Conservation (phyloP, 2,797 vertebrate genomes). For the Pipistrellus kuhlii region DNA sequence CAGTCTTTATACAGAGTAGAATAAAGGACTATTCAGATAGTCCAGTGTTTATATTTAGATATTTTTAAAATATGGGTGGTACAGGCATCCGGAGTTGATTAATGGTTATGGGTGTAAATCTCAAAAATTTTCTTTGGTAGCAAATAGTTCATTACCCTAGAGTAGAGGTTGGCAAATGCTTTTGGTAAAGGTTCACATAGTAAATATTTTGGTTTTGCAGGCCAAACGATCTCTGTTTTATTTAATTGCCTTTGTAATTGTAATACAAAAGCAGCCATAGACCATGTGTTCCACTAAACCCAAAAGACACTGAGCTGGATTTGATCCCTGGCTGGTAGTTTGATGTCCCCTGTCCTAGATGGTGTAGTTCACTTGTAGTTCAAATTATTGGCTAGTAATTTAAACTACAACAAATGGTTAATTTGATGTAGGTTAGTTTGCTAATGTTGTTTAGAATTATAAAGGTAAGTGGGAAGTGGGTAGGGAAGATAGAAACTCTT, state of each 20-base stretch:
- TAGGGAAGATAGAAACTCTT: constrained; percentile 45
- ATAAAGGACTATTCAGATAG: constrained; percentile 1
- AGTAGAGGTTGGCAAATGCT: constrained; percentile 44
- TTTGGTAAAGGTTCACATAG: constrained; percentile 49
- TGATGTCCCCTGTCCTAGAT: not conserved
- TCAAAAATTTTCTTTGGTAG: constrained; percentile 58
- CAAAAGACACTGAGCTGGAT: not conserved
- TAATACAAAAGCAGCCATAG: constrained; percentile 44
- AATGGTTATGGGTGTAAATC: not conserved
- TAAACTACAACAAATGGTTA: constrained; percentile 4
- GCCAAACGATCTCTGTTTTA: not conserved
- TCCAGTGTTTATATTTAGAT: not conserved
- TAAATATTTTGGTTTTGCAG: constrained; percentile 58
- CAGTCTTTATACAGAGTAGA: constrained; percentile 25
- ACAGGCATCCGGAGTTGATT: not conserved
- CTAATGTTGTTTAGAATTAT: constrained; percentile 37
- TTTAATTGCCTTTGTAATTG: constrained; percentile 26
- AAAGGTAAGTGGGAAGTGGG: constrained; percentile 49
- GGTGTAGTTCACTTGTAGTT: constrained; percentile 32
- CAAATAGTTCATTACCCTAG: constrained; percentile 39
- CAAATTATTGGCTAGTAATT: not conserved
- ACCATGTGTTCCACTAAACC: constrained; percentile 27
- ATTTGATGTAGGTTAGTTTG: constrained; percentile 4
- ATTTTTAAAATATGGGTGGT: not conserved
- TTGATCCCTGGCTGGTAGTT: constrained; percentile 34